Conservation (phyloP, 2,797 vertebrate species). For the Anniella stebbinsi region DNA sequence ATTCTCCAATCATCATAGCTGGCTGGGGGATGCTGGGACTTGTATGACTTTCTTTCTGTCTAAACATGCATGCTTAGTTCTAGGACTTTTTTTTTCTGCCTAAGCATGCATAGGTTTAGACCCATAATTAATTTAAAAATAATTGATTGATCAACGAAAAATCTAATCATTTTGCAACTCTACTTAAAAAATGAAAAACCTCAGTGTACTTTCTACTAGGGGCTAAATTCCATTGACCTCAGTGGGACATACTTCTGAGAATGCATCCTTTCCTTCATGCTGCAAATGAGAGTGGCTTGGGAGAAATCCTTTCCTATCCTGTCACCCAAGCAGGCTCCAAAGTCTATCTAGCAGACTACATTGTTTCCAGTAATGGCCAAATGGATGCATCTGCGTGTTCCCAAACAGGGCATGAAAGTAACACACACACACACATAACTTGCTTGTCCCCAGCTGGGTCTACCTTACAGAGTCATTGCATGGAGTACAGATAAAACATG, state of each 20-base stretch:
- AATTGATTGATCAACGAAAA: background rate
- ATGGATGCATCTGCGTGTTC: background rate
- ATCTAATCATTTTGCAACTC: background rate
- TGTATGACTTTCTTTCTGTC: too few relatives aligned
- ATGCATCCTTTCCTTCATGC: background rate
- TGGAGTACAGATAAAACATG: too few relatives aligned
- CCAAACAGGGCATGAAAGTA: too few relatives aligned
- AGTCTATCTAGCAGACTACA: background rate
- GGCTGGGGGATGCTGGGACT: too few relatives aligned
- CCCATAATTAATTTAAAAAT: background rate
- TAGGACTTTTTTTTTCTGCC: too few relatives aligned
- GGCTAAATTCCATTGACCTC: background rate
- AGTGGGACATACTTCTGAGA: background rate
- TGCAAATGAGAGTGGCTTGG: background rate
- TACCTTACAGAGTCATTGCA: too few relatives aligned
- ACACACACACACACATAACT: rapidly evolving
- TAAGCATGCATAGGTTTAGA: background rate
- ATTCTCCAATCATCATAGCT: too few relatives aligned
- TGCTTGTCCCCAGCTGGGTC: background rate
- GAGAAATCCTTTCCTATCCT: background rate
- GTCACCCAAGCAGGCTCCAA: too few relatives aligned
- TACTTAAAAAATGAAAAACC: background rate
- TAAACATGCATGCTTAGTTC: too few relatives aligned
- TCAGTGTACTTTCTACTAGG: background rate
- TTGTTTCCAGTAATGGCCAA: too few relatives aligned